Evolutionary conservation across 2,888 invertebrate genomes (phyloP).

Genomic region (Eucera pruinosa): DNA sequence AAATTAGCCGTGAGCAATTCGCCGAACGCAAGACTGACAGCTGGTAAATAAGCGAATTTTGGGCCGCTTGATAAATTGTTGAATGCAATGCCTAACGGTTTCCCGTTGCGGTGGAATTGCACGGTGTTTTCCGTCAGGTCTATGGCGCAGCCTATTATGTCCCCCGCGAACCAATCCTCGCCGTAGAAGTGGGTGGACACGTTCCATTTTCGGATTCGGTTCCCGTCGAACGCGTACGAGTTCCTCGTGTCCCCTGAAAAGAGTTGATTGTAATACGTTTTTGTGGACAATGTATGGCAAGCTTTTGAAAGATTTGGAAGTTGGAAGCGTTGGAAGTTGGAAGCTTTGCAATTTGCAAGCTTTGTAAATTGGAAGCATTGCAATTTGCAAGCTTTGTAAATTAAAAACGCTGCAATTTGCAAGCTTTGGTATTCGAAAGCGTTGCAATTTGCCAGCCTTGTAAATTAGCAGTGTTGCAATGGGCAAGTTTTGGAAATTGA

Average conservation of each 20-base stretch:
- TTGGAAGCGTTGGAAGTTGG: too few species aligned
- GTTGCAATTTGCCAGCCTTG: too few species aligned
- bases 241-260: constrained; percentile 89
- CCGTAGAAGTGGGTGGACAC: constrained; percentile 90
- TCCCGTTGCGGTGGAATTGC: constrained; percentile 91
- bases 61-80: constrained; percentile 89
- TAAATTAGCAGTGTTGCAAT: too few species aligned
- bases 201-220: constrained; percentile 90
- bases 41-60: constrained; percentile 92
- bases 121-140: constrained; percentile 90
- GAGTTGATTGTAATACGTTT: too few species aligned
- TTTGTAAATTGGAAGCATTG: too few species aligned
- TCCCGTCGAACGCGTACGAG: constrained; percentile 92
- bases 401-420: too few species aligned
- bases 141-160: constrained; percentile 90
- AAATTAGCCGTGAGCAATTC: constrained; percentile 93
- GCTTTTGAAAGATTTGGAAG: too few species aligned
- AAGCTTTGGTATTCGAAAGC: too few species aligned
- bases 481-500: too few species aligned
- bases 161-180: constrained; percentile 92
- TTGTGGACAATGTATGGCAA: too few species aligned
- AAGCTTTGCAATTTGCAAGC: too few species aligned
- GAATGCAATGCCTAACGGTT: constrained; percentile 90
- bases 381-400: too few species aligned
- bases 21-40: constrained; percentile 91